phyloP scores from a whole-genome alignment of 2,888 invertebrate species.

The Hydriomena furcata region DNA sequence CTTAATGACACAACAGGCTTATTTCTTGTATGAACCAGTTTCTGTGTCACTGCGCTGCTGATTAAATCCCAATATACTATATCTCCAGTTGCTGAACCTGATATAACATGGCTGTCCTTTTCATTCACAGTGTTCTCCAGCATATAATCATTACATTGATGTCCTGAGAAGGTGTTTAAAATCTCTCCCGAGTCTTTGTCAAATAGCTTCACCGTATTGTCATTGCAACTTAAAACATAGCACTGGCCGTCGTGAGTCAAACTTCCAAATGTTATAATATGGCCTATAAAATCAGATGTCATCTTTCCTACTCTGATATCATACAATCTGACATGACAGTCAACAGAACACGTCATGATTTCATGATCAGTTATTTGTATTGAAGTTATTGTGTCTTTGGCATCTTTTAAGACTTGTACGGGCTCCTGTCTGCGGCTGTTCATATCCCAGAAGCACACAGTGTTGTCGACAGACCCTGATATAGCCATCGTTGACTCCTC shows the following conservation, averaged over 20 bases:
- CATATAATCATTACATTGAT: slow-evolving; percentile 91
- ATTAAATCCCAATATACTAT: slow-evolving; percentile 96
- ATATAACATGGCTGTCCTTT: slow-evolving; percentile 93
- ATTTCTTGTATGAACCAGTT: slow-evolving; percentile 78
- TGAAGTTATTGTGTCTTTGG: slow-evolving; percentile 94
- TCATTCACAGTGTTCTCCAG: slow-evolving; percentile 94
- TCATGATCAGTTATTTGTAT: slow-evolving; percentile 93
- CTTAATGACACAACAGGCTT: slow-evolving; percentile 90
- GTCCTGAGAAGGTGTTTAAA: slow-evolving; percentile 89
- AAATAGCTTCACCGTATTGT: slow-evolving; percentile 91
- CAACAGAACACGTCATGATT: slow-evolving; percentile 95
- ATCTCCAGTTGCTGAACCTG: slow-evolving; percentile 94
- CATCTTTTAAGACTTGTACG: slow-evolving; percentile 90
- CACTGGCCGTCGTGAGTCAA: slow-evolving; percentile 98
- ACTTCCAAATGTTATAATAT: slow-evolving; percentile 92
- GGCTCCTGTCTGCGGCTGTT: slow-evolving; percentile 72
- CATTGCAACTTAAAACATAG: slow-evolving; percentile 92
- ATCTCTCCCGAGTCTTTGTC: slow-evolving; percentile 88
- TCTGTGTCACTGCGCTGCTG: slow-evolving; percentile 79
- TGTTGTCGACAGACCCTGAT: slow-evolving; percentile 97
- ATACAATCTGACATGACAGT: slow-evolving; percentile 93
- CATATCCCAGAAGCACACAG: slow-evolving; percentile 95
- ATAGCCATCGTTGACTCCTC: slow-evolving; percentile 96
- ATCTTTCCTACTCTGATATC: slow-evolving; percentile 95
- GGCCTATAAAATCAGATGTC: slow-evolving; percentile 92